phyloP scores from a whole-genome alignment of 2,797 vertebrate species.

The Anolis apletophallus region DNA sequence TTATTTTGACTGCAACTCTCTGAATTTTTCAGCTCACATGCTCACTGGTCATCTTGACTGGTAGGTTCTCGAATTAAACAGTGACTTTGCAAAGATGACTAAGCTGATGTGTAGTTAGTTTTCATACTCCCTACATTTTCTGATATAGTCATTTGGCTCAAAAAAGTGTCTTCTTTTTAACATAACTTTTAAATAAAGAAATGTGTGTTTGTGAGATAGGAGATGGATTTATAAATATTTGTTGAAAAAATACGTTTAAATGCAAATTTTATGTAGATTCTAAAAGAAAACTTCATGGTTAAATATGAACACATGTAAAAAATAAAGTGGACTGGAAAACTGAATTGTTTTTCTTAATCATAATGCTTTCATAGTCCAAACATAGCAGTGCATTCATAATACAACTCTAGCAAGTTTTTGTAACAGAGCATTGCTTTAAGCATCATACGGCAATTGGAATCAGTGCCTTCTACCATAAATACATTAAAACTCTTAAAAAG shows the following conservation, averaged over 20 bases:
- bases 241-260: too few species aligned
- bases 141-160: background rate
- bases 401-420: background rate
- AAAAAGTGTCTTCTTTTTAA: background rate
- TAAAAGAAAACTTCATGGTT: background rate
- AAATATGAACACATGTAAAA: background rate
- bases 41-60: too few species aligned
- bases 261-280: background rate
- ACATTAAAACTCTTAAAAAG: background rate
- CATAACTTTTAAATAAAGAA: too few species aligned
- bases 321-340: background rate
- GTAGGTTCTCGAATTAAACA: too few species aligned
- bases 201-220: too few species aligned
- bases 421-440: background rate
- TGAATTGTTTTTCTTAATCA: background rate
- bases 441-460: background rate
- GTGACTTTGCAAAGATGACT: too few species aligned
- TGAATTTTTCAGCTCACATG: too few species aligned
- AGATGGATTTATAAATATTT: background rate
- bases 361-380: too few species aligned
- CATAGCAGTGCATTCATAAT: too few species aligned
- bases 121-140: background rate
- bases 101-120: background rate
- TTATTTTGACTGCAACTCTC: too few species aligned
- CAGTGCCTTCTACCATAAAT: background rate